Evolutionary conservation across 2,888 invertebrate genomes (phyloP).

Genomic region (Agrotis segetum): DNA sequence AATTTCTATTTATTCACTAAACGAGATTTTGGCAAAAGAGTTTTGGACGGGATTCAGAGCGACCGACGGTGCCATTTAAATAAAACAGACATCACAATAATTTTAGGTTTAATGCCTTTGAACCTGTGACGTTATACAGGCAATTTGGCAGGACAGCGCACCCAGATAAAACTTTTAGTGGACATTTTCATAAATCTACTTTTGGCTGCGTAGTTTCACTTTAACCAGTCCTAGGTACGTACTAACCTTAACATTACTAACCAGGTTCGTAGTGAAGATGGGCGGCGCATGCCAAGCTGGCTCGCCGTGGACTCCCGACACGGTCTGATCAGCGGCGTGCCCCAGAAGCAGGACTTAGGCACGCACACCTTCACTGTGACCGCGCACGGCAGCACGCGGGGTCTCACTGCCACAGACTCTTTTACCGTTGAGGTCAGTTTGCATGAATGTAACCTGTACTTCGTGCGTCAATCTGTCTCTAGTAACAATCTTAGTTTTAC

Average conservation of each 20-base stretch:
- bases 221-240: neutral
- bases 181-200: slow-evolving; percentile 7
- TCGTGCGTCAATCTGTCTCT: no score
- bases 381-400: slow-evolving; percentile 87
- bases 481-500: no score
- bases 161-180: slow-evolving; percentile 3
- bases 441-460: no score
- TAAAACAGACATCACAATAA: neutral
- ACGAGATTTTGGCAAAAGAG: neutral
- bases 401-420: slow-evolving; percentile 92
- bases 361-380: slow-evolving; percentile 92
- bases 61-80: neutral
- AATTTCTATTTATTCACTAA: neutral
- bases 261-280: slow-evolving; percentile 84
- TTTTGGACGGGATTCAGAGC: neutral
- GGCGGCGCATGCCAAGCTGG: slow-evolving; percentile 92
- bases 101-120: slow-evolving; percentile 7
- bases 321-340: slow-evolving; percentile 94
- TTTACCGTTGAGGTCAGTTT: slow-evolving; percentile 92
- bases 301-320: slow-evolving; percentile 93
- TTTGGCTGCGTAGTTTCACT: slow-evolving; percentile 14
- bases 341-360: slow-evolving; percentile 93
- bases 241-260: slow-evolving; percentile 10
- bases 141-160: slow-evolving; percentile 21
- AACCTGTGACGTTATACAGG: slow-evolving; percentile 6